phyloP scores from a whole-genome alignment of 2,797 vertebrate species.

The Sebastolobus alascanus region DNA sequence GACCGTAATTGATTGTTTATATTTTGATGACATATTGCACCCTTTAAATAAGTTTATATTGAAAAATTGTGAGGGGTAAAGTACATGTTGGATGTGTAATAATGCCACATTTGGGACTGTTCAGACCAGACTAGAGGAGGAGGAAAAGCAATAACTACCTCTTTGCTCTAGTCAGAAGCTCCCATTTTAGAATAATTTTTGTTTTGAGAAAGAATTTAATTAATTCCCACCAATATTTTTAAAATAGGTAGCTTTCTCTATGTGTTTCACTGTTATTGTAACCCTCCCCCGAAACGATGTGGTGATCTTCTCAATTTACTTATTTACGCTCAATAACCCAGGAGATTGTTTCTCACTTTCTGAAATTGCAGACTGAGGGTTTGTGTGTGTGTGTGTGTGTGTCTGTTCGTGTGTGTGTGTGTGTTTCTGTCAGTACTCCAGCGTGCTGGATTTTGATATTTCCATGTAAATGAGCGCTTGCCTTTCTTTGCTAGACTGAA shows the following conservation, averaged over 20 bases:
- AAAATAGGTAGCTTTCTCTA: neutral
- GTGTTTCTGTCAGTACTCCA: neutral
- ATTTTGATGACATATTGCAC: neutral
- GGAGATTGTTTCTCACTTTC: constrained; percentile 38
- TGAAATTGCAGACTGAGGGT: constrained; percentile 14
- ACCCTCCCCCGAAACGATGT: neutral
- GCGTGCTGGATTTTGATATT: constrained; percentile 38
- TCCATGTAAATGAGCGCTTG: constrained; percentile 58
- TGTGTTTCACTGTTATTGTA: constrained; percentile 7
- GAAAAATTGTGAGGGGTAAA: neutral
- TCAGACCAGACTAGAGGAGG: neutral
- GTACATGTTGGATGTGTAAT: neutral
- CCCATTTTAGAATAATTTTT: neutral
- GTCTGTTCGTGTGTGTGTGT: neutral
- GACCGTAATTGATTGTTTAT: neutral
- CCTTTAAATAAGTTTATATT: neutral
- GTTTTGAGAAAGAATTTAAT: neutral
- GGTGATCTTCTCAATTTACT: constrained; percentile 39
- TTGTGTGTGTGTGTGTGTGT: constrained; percentile 1
- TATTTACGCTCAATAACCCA: constrained; percentile 34
- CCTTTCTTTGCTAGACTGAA: constrained; percentile 22
- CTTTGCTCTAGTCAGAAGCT: neutral
- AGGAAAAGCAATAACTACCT: neutral
- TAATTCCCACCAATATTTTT: neutral
- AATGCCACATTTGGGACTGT: neutral